Evolutionary conservation across 2,888 invertebrate species (phyloP).

Genomic region (Schizaphis graminum): DNA sequence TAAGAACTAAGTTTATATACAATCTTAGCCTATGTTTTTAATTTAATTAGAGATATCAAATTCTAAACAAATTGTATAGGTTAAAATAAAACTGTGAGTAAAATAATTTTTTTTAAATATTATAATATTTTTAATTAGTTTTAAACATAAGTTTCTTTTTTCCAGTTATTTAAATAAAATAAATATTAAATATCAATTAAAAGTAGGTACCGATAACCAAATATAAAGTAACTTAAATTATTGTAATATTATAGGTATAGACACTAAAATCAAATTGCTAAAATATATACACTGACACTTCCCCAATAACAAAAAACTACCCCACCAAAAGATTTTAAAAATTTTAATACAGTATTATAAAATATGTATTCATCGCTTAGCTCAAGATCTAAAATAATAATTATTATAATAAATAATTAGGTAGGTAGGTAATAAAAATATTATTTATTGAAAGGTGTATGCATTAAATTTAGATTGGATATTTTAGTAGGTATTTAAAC

Average conservation of each 20-base stretch:
- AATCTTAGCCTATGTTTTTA: not conserved
- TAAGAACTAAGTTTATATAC: not conserved
- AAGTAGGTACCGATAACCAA: not conserved
- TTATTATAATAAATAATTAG: too few relatives aligned
- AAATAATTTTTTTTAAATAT: not conserved
- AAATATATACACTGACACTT: too few relatives aligned
- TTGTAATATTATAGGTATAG: not conserved
- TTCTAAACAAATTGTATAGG: not conserved
- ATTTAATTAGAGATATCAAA: not conserved
- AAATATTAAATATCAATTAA: not conserved
- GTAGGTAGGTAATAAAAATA: too few relatives aligned
- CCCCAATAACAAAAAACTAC: too few relatives aligned
- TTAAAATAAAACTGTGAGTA: not conserved
- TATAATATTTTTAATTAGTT: not conserved
- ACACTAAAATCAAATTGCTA: not conserved
- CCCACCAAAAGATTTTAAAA: too few relatives aligned
- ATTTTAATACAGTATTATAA: too few relatives aligned
- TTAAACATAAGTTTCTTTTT: not conserved
- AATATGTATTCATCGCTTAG: too few relatives aligned
- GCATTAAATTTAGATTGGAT: too few relatives aligned
- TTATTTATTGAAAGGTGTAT: too few relatives aligned
- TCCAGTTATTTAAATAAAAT: not conserved
- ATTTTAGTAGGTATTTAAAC: too few relatives aligned
- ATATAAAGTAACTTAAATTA: not conserved
- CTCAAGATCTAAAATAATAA: too few relatives aligned